These are phyloP conservation scores for Fundulus diaphanus DNA, from an alignment of 2,797 vertebrate genomes.

Conservation along the genomic window DNA sequence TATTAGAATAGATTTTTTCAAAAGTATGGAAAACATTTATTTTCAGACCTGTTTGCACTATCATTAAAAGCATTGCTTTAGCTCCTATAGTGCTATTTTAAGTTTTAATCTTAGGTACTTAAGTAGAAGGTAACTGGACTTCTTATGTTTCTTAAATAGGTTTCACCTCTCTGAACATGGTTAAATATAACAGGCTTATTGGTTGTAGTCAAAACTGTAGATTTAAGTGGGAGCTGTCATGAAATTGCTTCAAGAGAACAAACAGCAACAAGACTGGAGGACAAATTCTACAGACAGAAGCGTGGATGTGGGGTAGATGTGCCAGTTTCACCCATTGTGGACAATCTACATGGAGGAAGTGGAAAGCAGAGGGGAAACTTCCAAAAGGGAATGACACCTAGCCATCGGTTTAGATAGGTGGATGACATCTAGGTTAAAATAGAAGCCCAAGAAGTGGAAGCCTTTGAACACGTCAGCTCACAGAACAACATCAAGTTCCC, in stretches of 20 bases:
- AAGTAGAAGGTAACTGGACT: not conserved
- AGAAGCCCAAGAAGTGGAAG: not conserved
- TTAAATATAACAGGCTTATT: not conserved
- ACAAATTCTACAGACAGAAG: not conserved
- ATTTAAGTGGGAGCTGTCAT: not conserved
- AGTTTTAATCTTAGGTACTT: not conserved
- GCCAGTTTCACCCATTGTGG: not conserved
- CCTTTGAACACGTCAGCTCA: not conserved
- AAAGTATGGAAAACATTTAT: no score
- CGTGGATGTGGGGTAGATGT: not conserved
- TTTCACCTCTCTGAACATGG: not conserved
- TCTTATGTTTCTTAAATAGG: not conserved
- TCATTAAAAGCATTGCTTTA: not conserved
- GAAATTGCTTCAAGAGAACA: not conserved
- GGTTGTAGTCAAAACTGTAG: not conserved
- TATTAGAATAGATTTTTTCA: not conserved
- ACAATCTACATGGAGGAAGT: not conserved
- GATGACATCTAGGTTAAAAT: not conserved
- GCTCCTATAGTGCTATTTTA: not conserved
- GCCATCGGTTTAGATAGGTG: not conserved
- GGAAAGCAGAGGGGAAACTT: not conserved
- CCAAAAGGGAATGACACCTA: no score
- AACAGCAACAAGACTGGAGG: not conserved
- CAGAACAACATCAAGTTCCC: not conserved
- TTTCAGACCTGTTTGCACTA: not conserved